A percentile compares a stretch with the other conserved stretches of the same genome.
phyloP scores from a whole-genome alignment of 2,888 invertebrate species.

The Scaptomyza flava region DNA sequence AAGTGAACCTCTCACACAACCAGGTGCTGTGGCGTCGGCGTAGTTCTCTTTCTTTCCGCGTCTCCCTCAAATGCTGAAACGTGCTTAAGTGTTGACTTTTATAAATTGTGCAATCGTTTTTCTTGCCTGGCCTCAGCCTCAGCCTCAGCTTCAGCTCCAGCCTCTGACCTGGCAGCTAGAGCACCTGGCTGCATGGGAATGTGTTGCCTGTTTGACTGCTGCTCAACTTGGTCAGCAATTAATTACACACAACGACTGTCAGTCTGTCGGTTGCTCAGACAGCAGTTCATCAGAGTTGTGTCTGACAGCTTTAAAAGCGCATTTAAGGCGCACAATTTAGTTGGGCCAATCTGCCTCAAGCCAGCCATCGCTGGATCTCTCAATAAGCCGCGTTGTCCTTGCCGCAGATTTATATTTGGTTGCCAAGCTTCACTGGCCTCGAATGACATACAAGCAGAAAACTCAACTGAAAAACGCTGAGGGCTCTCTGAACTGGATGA shows the following conservation, averaged over 20 bases:
- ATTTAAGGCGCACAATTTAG: constrained; percentile 63
- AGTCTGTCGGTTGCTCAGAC: constrained; percentile 9
- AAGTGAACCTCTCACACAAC: constrained; percentile 54
- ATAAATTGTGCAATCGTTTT: constrained; percentile 77
- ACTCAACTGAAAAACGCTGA: constrained; percentile 17
- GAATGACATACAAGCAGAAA: constrained; percentile 58
- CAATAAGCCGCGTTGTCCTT: constrained; percentile 45
- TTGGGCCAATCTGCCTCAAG: constrained; percentile 42
- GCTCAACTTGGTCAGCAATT: constrained; percentile 75
- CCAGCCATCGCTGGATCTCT: constrained; percentile 41
- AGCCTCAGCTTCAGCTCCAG: neutral
- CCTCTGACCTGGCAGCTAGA: constrained; percentile 18
- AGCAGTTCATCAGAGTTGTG: constrained; percentile 41
- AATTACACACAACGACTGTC: constrained; percentile 60
- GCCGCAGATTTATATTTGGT: constrained; percentile 67
- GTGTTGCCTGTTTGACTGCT: constrained; percentile 43
- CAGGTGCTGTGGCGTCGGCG: constrained; percentile 17
- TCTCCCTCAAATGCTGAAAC: constrained; percentile 60
- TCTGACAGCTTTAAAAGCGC: constrained; percentile 52
- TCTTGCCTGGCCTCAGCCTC: constrained; percentile 32
- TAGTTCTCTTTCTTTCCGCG: constrained; percentile 3
- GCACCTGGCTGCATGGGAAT: constrained; percentile 26
- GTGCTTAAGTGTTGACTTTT: constrained; percentile 79
- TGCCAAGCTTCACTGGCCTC: constrained; percentile 60
- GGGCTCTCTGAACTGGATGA: neutral